Conservation (phyloP, 2,797 vertebrate genomes). For the Pelodytes ibericus region DNA sequence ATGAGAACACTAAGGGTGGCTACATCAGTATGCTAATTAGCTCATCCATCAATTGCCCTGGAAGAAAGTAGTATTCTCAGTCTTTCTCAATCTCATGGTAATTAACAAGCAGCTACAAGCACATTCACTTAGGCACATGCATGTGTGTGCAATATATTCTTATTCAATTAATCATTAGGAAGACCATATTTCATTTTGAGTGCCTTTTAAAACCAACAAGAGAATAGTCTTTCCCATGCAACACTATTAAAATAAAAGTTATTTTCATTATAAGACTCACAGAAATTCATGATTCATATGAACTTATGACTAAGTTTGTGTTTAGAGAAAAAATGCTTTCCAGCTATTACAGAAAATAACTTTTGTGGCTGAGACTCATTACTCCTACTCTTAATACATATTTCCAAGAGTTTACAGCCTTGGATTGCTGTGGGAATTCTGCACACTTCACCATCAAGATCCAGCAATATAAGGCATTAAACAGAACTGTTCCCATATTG, state of each 20-base stretch:
- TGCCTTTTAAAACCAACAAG: conserved; percentile 9
- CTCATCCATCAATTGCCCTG: too few species aligned
- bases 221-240: conserved; percentile 30
- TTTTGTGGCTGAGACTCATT: conserved; percentile 12
- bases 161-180: conserved; percentile 18
- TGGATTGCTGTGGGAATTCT: conserved; percentile 6
- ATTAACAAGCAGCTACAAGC: not conserved
- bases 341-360: conserved; percentile 20
- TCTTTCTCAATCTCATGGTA: too few species aligned
- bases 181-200: conserved; percentile 20
- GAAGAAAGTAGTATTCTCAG: too few species aligned
- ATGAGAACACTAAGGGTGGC: too few species aligned
- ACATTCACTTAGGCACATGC: conserved; percentile 10
- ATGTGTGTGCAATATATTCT: conserved; percentile 9
- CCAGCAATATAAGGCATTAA: not conserved
- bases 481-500: conserved; percentile 18
- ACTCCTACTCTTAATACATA: not conserved
- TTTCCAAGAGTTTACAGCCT: conserved; percentile 18
- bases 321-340: conserved; percentile 17
- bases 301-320: conserved; percentile 29
- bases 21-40: too few species aligned
- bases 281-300: conserved; percentile 36
- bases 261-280: conserved; percentile 22
- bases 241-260: conserved; percentile 32
- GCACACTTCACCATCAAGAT: conserved; percentile 3